Base-by-base conservation (phyloP, 2,113 vertebrate species). In the Elaphurus davidianus region DNA sequence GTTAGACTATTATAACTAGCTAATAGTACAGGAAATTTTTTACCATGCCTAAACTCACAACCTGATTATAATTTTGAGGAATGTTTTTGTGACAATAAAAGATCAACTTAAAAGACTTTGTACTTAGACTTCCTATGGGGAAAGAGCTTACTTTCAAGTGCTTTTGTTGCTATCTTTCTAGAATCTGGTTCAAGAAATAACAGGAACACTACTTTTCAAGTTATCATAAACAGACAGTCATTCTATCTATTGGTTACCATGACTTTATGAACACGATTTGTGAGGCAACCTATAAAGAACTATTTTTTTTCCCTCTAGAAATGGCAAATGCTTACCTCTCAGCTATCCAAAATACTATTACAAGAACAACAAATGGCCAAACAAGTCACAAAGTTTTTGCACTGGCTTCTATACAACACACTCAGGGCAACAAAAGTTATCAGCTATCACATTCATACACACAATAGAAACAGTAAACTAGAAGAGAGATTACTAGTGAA, bases 111-210 rank as follows among this genome's bases (percentile, higher is more conserved):
- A 79, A 97, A 93, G 50, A 71, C 21, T 95, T 59, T 19, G 52
- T 67, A 50, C 45, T 91, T 87, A 95, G 52, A 45, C 67, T 94
- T 95, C 60, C 76, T 23, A 17, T 23, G 52, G 54, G 91, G 76
- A 94, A 95, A 91, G 30, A 9, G 64, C 92, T 59, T 67, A 54
- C 85, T 95, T 84, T 87, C 43, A 95, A 91, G 60, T 88, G 45
- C 28, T 96, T 94, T 45, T 55, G 33, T 40, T 50, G 36, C 91
- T 16, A 87, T 13, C 60, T 43, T 97, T 91, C 78, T 91, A 57
- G 59, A 91, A 93, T 45, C 15, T 81, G 47, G 67, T 62, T 93
- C 45, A 83, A 71, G 67, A 93, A 91, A 87, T 25, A 95, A 55
- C 74, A 62, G 76, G 64, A 90, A 59, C 60, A 78, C 2, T 90